A percentile compares a stretch with the other conserved stretches of the same genome.
These are phyloP conservation scores for Lepidothrix coronata DNA, from an alignment of 2,113 vertebrate species.

Conservation along the genomic window DNA sequence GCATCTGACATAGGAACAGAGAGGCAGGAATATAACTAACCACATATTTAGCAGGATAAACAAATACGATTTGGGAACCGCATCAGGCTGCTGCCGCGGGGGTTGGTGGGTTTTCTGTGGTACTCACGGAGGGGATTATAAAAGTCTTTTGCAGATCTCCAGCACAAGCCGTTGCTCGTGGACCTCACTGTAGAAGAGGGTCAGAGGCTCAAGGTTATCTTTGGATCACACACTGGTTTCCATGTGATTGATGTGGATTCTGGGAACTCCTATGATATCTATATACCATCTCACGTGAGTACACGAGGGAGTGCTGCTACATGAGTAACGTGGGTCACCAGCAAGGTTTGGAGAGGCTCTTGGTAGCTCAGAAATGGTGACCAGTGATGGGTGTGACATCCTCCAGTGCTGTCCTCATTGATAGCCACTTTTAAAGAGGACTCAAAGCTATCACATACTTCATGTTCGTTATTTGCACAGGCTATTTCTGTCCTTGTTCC, in stretches of 20 bases:
- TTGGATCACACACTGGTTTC: slow-evolving; percentile 96
- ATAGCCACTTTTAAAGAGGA: not conserved
- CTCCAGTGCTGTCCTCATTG: not conserved
- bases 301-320: not conserved
- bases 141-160: slow-evolving; percentile 98
- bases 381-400: not conserved
- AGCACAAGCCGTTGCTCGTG: slow-evolving; percentile 94
- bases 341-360: not conserved
- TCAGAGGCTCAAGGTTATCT: slow-evolving; percentile 98
- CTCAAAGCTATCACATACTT: not conserved
- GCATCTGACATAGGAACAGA: not conserved
- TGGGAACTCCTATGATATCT: slow-evolving; percentile 98
- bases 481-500: not conserved
- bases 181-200: slow-evolving; percentile 98
- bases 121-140: slow-evolving; percentile 63
- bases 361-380: not conserved
- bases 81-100: not conserved
- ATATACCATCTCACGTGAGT: slow-evolving; percentile 98
- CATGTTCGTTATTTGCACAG: not conserved
- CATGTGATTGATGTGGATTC: slow-evolving; percentile 99
- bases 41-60: not conserved
- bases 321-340: not conserved
- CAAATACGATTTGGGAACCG: not conserved
- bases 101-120: not conserved
- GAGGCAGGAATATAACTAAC: not conserved